A percentile compares a stretch with the other conserved stretches of the same genome.
phyloP scores from a whole-genome alignment of 1,140 invertebrate genomes.

The Caerostris darwini region DNA sequence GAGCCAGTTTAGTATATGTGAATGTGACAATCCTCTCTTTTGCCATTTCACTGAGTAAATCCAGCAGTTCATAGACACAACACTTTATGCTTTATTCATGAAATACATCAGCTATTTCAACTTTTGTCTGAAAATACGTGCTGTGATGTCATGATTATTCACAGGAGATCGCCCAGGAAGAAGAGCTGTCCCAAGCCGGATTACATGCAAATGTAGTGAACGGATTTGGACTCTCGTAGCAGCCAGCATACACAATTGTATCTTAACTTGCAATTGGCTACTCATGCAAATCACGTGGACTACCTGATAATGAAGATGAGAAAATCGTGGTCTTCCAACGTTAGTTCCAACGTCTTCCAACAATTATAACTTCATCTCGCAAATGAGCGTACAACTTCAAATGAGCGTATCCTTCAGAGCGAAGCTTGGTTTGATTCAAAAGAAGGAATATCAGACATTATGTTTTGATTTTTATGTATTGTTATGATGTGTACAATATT shows the following conservation, averaged over 20 bases:
- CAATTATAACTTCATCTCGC: constrained; percentile 71
- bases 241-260: not conserved
- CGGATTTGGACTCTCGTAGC: not conserved
- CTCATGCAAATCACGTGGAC: constrained; percentile 69
- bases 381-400: too few species aligned
- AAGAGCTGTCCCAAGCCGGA: constrained; percentile 14
- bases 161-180: constrained; percentile 40
- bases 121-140: not conserved
- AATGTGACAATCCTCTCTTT: not conserved
- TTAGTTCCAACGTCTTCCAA: not conserved
- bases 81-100: not conserved
- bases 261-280: constrained; percentile 14
- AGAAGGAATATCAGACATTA: not conserved
- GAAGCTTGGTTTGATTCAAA: constrained; percentile 77
- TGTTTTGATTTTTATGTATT: not conserved
- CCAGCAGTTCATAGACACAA: not conserved
- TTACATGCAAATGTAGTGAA: constrained; percentile 26
- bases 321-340: constrained; percentile 67
- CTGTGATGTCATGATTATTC: constrained; percentile 40
- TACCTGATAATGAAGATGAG: constrained; percentile 52
- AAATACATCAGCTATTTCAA: too few species aligned
- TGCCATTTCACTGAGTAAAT: not conserved
- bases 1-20: too few species aligned
- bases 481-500: too few species aligned
- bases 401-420: constrained; percentile 76